phyloP scores from a whole-genome alignment of 1,140 invertebrate genomes.

The Coptotermes formosanus region DNA sequence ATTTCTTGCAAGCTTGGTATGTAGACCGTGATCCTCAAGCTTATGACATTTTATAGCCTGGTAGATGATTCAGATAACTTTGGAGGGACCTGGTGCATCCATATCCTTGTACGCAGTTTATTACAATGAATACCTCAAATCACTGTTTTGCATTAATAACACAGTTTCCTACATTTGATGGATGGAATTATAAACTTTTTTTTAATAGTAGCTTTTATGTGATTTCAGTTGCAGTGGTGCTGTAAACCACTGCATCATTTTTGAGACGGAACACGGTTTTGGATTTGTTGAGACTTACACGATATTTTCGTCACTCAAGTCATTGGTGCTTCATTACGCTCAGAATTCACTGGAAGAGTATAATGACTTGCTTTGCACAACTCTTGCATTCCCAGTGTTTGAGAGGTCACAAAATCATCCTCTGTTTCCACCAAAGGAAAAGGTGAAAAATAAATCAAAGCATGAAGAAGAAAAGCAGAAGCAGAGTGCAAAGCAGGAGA shows the following conservation, averaged over 20 bases:
- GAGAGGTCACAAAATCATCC: neutral
- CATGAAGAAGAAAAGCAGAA: neutral
- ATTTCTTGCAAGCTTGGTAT: too few relatives aligned
- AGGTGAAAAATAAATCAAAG: neutral
- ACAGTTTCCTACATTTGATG: too few relatives aligned
- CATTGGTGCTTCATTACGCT: constrained; percentile 89
- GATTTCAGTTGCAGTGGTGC: constrained; percentile 69
- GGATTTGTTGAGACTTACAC: constrained; percentile 94
- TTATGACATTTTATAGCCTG: too few relatives aligned
- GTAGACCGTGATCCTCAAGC: too few relatives aligned
- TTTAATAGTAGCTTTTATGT: constrained; percentile 22
- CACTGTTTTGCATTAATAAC: too few relatives aligned
- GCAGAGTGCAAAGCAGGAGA: neutral
- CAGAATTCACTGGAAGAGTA: constrained; percentile 92
- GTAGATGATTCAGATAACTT: too few relatives aligned
- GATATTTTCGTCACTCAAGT: constrained; percentile 78
- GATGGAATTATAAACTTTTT: too few relatives aligned
- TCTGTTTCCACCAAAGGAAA: neutral
- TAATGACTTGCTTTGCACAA: constrained; percentile 84
- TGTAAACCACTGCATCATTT: constrained; percentile 91
- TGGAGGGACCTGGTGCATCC: too few relatives aligned
- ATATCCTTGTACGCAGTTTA: too few relatives aligned
- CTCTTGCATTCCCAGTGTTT: constrained; percentile 69
- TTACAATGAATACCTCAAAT: too few relatives aligned
- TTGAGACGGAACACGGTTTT: constrained; percentile 78